Percentiles rank a stretch among this genome's conserved stretches.
Conservation (phyloP, 2,797 vertebrate genomes). For the Arnoldichthys spilopterus region DNA sequence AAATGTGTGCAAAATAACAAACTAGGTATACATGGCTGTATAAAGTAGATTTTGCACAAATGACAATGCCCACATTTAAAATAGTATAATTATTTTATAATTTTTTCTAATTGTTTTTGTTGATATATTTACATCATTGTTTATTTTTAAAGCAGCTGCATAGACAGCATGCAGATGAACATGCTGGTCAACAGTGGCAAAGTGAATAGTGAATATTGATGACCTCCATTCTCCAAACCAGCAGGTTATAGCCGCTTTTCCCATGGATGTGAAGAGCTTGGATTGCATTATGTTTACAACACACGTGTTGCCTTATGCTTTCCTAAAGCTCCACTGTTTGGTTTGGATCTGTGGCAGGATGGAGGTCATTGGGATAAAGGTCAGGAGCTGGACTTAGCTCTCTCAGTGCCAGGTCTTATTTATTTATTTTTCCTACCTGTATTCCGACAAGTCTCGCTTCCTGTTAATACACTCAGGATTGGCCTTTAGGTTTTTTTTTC, state of each 20-base stretch:
- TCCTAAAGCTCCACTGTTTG: conserved; percentile 47
- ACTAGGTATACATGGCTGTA: too few relatives aligned
- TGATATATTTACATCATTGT: neutral
- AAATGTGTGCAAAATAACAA: neutral
- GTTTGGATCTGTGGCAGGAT: conserved; percentile 40
- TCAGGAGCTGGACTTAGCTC: conserved; percentile 67
- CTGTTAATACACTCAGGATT: too few relatives aligned
- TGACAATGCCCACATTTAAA: neutral
- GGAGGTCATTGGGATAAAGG: conserved; percentile 72
- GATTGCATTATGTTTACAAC: conserved; percentile 56
- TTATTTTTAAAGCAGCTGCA: neutral
- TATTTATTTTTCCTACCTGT: conserved; percentile 4
- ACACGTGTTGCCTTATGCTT: conserved; percentile 49
- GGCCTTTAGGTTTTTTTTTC: too few relatives aligned
- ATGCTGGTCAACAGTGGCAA: neutral
- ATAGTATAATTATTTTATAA: neutral
- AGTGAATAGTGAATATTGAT: conserved; percentile 1
- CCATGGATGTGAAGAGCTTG: conserved; percentile 43
- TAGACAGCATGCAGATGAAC: neutral
- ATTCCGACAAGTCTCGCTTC: neutral
- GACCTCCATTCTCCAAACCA: conserved; percentile 5
- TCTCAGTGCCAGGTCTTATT: conserved; percentile 19
- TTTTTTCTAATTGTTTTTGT: neutral
- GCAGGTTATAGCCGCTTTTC: conserved; percentile 33
- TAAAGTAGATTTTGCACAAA: neutral